Evolutionary conservation across 2,888 invertebrate species (phyloP), one percentile per base, ranked within the genome.

Genomic region (Neria commutata): DNA sequence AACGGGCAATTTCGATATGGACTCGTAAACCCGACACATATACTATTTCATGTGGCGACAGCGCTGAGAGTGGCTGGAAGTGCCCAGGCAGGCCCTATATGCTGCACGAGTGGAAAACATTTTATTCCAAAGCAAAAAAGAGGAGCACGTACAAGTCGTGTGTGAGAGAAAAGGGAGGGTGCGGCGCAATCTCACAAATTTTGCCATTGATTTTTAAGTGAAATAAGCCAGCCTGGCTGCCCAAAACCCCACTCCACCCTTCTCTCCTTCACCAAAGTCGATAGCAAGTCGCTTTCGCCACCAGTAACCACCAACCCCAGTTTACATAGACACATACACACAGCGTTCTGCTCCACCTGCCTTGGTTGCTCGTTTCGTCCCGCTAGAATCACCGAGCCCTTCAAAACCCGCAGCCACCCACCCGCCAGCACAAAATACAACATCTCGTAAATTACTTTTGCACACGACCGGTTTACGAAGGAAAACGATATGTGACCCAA

Each of bases 181-280:
- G n/a, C n/a, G n/a, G n/a, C n/a, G n/a, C n/a, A n/a, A n/a, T n/a
- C n/a, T n/a, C n/a, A n/a, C n/a, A n/a, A n/a, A n/a, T 62, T 66
- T 69, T 54, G 58, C 59, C 69, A 69, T 70, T 68, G 70, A 69
- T 72, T 72, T 72, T 69, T 70, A 62, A 56, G 59, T 60, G 62
- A 61, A 37, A 61, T 58, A 57, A 50, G 47, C 53, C 37, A 42
- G 19, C 42, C 4, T 5, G 25, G 25, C 25, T 48, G 48, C 40
- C 45, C 34, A 24, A 45, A 54, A 54, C 54, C 11, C 3, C 14
- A 11, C 29, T 17, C n/a, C n/a, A 16, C 49, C 49, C n/a, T 14
- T 25, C n/a, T 10, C 46, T 46, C 11, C 46, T 46, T 21, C 23
- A 23, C 21, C 25, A 23, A 14, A 33, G 19, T 23, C 50, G 19